These are phyloP conservation scores for Diprion similis DNA, from an alignment of 1,140 invertebrate species.

Conservation along the genomic window DNA sequence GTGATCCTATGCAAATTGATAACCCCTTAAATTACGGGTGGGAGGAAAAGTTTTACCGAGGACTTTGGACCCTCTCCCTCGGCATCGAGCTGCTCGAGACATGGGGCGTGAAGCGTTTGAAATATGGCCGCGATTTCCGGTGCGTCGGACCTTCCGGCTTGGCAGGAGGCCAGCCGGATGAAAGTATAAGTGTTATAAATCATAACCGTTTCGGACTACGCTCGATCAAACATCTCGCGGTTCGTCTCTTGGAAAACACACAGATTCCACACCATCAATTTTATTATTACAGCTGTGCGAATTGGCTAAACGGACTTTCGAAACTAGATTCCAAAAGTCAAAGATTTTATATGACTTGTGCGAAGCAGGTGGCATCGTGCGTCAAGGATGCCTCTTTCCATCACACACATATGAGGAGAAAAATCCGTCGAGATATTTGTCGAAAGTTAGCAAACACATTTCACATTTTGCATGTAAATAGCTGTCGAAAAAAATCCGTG, in stretches of 20 bases:
- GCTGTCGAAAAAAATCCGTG: too few relatives aligned
- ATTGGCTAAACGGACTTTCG: too few relatives aligned
- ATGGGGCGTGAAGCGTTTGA: constrained; percentile 15
- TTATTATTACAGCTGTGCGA: not conserved
- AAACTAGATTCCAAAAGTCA: too few relatives aligned
- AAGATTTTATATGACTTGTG: too few relatives aligned
- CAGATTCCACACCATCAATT: not conserved
- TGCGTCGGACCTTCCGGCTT: constrained; percentile 51
- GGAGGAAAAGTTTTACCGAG: not conserved
- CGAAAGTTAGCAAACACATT: too few relatives aligned
- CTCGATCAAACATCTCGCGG: not conserved
- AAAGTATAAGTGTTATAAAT: constrained; percentile 44
- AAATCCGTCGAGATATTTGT: too few relatives aligned
- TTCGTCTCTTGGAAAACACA: not conserved
- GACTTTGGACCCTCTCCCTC: not conserved
- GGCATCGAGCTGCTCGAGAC: constrained; percentile 1
- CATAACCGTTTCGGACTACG: constrained; percentile 33
- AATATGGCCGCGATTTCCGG: constrained; percentile 51
- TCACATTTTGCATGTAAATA: too few relatives aligned
- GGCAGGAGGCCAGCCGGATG: constrained; percentile 41
- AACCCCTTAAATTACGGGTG: too few relatives aligned
- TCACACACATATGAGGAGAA: too few relatives aligned
- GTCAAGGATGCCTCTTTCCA: too few relatives aligned
- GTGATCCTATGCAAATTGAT: not conserved
- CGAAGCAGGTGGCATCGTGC: too few relatives aligned